phyloP scores from a whole-genome alignment of 2,113 vertebrate genomes.

The Martes martes region DNA sequence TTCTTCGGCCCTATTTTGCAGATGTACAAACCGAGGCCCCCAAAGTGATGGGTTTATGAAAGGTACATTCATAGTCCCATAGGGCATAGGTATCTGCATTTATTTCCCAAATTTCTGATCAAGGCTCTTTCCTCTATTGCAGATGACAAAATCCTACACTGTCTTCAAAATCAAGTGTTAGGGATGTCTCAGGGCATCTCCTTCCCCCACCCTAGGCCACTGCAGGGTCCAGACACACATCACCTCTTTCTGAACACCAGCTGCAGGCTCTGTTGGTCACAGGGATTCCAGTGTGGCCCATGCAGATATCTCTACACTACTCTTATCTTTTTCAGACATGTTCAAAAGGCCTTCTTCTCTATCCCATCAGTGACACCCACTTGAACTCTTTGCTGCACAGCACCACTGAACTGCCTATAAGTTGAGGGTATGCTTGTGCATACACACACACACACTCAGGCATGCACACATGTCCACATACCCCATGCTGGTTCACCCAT shows the following conservation, averaged over 20 bases:
- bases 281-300: not conserved
- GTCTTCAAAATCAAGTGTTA: not conserved
- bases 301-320: not conserved
- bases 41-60: not conserved
- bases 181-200: not conserved
- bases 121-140: not conserved
- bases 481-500: rapidly evolving
- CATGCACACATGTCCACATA: rapidly evolving
- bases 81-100: not conserved
- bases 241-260: too few species aligned
- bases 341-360: not conserved
- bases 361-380: not conserved
- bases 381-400: not conserved
- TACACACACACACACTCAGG: not conserved
- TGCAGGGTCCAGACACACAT: not conserved
- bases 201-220: not conserved
- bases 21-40: not conserved
- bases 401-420: not conserved
- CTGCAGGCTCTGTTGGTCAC: not conserved
- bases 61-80: not conserved
- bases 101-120: not conserved
- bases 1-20: not conserved
- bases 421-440: rapidly evolving
- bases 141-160: not conserved
- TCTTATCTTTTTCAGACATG: not conserved